Evolutionary conservation across 2,888 invertebrate species (phyloP).

Genomic region (Apomyelois bistriatella): DNA sequence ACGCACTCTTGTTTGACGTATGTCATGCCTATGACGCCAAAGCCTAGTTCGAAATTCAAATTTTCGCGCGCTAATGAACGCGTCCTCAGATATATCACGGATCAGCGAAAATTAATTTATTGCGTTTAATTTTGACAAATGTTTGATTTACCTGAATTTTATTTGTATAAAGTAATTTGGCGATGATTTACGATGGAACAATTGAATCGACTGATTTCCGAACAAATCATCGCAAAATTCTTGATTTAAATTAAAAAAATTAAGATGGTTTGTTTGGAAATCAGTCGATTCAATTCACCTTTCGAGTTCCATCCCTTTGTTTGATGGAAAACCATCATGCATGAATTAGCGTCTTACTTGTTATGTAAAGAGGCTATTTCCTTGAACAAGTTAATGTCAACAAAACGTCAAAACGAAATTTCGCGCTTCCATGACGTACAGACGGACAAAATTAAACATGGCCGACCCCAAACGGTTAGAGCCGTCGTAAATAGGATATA

Average conservation of each 20-base stretch:
- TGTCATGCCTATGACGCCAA: slow-evolving; percentile 21
- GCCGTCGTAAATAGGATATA: slow-evolving; percentile 27
- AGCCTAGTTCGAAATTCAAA: slow-evolving; percentile 14
- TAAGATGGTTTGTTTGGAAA: no score
- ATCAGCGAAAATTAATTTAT: not conserved
- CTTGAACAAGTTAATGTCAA: no score
- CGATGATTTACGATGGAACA: no score
- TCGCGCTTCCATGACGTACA: not conserved
- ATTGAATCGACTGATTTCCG: no score
- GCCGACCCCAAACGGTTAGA: slow-evolving; percentile 25
- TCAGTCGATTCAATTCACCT: no score
- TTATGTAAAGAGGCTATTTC: no score
- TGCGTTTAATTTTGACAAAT: not conserved
- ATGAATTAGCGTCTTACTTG: no score
- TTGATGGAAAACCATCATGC: no score
- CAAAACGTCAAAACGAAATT: not conserved
- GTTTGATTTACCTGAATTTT: not conserved
- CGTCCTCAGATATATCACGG: not conserved
- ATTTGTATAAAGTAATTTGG: no score
- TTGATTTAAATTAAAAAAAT: no score
- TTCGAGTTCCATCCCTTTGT: no score
- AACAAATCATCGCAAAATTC: no score
- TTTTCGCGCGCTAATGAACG: not conserved
- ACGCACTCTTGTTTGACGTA: not conserved
- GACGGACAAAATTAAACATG: slow-evolving; percentile 20